Evolutionary conservation across 2,113 vertebrate genomes (phyloP), one percentile per base, ranked within the genome.

Genomic region (Triplophysa rosa): DNA sequence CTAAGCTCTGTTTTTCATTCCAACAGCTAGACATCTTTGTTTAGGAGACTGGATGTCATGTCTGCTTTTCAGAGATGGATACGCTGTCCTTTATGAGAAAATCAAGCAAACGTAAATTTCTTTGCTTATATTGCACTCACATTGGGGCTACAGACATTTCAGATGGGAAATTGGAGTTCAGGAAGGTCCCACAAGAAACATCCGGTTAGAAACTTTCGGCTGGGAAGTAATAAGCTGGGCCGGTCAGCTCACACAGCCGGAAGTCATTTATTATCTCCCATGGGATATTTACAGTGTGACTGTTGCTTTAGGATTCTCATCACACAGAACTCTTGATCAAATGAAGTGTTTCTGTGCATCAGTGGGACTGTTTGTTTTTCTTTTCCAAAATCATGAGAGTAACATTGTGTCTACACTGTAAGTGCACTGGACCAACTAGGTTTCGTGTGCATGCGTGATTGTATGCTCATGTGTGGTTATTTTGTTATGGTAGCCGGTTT

Each of bases 261-360:
- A 82, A 52, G 69, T 61, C 17, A 26, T 82, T 23, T 47, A 80
- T 68, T 61, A 16, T 17, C 21, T 80, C 79, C 75, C 71, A 4
- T 61, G 73, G 79, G 79, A 78, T 37, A n/a, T 13, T 62, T 74
- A 42, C 58, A 78, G 79, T 65, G 66, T 68, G 63, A 26, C 63
- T 63, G 62, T 24, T 69, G 42, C 19, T 67, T 81, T 67, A 21
- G 21, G 40, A 24, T 47, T 67, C 11, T n/a, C 65, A 45, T 45
- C 23, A 47, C 40, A 47, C 45, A 42, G 11, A 37, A 67, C 42
- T n/a, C 37, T 42, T n/a, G 64, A 42, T 14, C 40, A 67, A 8
- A 23, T 67, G 0, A 67, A 11, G 14, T 11, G 4, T 72, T 54
- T 58, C 23, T 61, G 64, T 52, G 14, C 49, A 42, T 42, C 40